Evolutionary conservation across 2,888 invertebrate species (phyloP), one percentile per base, ranked within the genome.

Genomic region (Endotricha flammealis): DNA sequence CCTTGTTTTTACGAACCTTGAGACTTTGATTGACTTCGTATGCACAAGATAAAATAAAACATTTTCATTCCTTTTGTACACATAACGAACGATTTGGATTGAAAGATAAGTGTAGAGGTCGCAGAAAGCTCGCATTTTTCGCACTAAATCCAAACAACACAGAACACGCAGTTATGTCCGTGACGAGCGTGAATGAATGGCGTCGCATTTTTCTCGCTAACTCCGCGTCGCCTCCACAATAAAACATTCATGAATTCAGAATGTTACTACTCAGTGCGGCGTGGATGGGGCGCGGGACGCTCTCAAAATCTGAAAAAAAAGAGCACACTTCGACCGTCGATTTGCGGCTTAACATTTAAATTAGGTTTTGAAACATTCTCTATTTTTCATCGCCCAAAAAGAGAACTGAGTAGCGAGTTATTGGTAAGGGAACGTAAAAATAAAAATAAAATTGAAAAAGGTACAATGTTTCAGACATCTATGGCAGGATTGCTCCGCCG

Each of bases 211-310:
- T 78, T 85, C 78, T 75, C 68, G 57, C 71, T 65, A 74, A 74
- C 72, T 70, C 66, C 67, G 50, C 69, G 72, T 72, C 73, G 71
- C 69, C 65, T 69, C 53, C 50, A 65, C 68, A 70, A 77, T 82
- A 80, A 81, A 82, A 77, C 78, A 81, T 80, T 81, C 79, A 79
- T 76, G 80, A 78, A 77, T 76, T 70, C 73, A 66, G 66, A 73
- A 75, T 72, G 71, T 66, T 70, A 65, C 72, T 66, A 63, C 73
- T 71, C 63, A 68, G 71, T 67, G 63, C 59, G 59, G 57, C 65
- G 60, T 60, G 58, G 65, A 67, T 63, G 57, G 58, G 57, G 57
- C 54, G 55, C n/a, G 56, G 57, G 62, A 58, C 61, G 57, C 56
- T 55, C 65, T 57, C 48, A 45, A 61, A 62, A 64, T 63, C 38